Conservation (phyloP, 2,797 vertebrate species). For the Rhinatrema bivittatum region DNA sequence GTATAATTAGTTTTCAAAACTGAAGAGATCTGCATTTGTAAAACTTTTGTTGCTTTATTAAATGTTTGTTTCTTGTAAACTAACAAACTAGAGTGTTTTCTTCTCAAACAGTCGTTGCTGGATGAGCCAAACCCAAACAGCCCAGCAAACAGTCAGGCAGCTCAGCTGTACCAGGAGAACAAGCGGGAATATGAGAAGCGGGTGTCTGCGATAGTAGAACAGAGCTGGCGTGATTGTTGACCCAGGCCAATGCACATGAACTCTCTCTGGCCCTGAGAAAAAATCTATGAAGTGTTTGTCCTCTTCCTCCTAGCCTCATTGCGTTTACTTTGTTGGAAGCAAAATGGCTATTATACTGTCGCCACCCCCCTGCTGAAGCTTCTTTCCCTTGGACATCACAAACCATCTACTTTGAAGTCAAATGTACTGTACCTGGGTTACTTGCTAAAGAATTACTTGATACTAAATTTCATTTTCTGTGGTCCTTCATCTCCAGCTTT, state of each 20-base stretch:
- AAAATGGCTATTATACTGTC: slow-evolving; percentile 88
- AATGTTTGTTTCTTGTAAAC: neutral
- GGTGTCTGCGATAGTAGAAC: slow-evolving; percentile 98
- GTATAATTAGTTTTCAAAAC: too few species aligned
- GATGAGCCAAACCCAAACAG: slow-evolving; percentile 98
- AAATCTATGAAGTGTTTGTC: slow-evolving; percentile 55
- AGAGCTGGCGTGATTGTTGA: slow-evolving; percentile 99
- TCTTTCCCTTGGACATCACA: slow-evolving; percentile 65
- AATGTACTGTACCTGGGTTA: slow-evolving; percentile 71
- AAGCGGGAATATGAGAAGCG: slow-evolving; percentile 98
- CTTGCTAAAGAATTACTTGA: slow-evolving; percentile 61
- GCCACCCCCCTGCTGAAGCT: slow-evolving; percentile 71
- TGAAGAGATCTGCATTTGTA: too few species aligned
- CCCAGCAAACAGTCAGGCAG: slow-evolving; percentile 97
- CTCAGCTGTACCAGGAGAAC: slow-evolving; percentile 98
- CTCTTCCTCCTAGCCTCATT: slow-evolving; percentile 69
- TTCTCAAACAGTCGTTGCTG: slow-evolving; percentile 78
- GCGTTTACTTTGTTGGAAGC: slow-evolving; percentile 80
- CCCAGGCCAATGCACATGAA: slow-evolving; percentile 67
- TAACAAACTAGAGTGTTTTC: slow-evolving; percentile 4
- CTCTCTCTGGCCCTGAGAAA: slow-evolving; percentile 68
- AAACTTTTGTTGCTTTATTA: too few species aligned
- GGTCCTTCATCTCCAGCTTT: slow-evolving; percentile 41
- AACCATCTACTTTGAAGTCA: slow-evolving; percentile 71
- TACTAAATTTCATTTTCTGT: slow-evolving; percentile 42